Evolutionary conservation across 2,113 vertebrate species (phyloP).

Genomic region (Epinephelus cyanopodus): DNA sequence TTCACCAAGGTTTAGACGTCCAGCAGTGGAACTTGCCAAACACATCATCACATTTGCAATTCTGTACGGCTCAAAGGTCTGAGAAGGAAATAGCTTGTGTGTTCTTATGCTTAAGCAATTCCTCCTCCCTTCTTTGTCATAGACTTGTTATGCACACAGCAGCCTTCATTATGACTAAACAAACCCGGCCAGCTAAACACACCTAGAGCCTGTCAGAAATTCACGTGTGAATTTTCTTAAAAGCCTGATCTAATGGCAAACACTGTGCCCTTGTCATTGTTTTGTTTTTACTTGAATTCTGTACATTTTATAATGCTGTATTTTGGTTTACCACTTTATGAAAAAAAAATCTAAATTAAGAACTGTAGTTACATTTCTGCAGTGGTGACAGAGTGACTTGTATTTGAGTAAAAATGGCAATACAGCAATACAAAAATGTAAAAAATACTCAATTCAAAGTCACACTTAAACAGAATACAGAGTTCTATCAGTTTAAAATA

Average conservation of each 20-base stretch:
- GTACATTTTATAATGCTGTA: too few relatives aligned
- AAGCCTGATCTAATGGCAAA: neutral
- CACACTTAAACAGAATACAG: neutral
- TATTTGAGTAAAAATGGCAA: neutral
- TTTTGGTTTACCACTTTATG: neutral
- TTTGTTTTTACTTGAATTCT: neutral
- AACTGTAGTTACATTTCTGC: neutral
- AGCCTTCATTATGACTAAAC: slow-evolving; percentile 24
- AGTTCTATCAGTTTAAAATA: neutral
- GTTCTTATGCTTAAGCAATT: neutral
- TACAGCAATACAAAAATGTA: neutral
- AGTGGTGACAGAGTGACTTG: too few relatives aligned
- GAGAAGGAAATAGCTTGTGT: slow-evolving; percentile 10
- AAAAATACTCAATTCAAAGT: neutral
- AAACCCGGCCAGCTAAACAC: slow-evolving; percentile 35
- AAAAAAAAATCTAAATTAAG: neutral
- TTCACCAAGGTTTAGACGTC: slow-evolving; percentile 37
- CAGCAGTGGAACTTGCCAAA: slow-evolving; percentile 21
- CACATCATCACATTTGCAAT: slow-evolving; percentile 39
- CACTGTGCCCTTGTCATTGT: neutral
- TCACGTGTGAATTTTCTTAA: slow-evolving; percentile 36
- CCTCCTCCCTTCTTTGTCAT: slow-evolving; percentile 22
- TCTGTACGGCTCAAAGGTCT: slow-evolving; percentile 35
- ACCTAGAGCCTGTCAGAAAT: slow-evolving; percentile 39
- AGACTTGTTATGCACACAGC: slow-evolving; percentile 40